Conservation (phyloP, 2,113 vertebrate species). For the Amblyornis subalaris region DNA sequence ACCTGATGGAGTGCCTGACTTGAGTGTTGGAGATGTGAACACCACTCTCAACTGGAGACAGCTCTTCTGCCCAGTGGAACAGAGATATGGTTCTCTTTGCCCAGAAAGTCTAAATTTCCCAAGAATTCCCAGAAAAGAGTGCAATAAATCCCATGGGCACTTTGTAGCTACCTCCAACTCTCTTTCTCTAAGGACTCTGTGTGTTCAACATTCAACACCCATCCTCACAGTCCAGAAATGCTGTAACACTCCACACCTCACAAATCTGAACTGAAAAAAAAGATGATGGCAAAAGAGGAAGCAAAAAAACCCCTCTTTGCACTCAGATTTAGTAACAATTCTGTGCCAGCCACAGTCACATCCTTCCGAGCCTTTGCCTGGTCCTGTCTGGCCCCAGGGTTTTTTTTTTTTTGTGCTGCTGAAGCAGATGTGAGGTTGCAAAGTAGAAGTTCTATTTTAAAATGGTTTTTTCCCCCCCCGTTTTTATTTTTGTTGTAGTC, state of each 20-base stretch:
- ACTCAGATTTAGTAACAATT: neutral
- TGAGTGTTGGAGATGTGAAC: neutral
- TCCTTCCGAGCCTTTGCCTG: neutral
- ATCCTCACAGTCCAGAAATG: neutral
- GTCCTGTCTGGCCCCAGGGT: neutral
- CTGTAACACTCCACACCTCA: neutral
- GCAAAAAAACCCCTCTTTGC: neutral
- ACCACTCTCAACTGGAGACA: neutral
- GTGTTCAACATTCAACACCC: neutral
- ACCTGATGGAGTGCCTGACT: neutral
- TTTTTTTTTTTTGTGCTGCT: neutral
- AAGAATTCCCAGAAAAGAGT: neutral
- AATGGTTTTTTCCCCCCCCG: accelerated
- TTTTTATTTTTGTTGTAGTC: neutral
- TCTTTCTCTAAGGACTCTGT: neutral
- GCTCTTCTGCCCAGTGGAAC: neutral
- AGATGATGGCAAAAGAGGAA: neutral
- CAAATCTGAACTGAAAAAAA: neutral
- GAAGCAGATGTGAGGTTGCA: neutral
- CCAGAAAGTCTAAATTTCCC: neutral
- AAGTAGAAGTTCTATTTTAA: neutral
- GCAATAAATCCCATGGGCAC: neutral
- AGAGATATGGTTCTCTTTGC: accelerated
- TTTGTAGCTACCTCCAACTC: neutral
- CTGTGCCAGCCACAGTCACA: neutral